Evolutionary conservation across 2,888 invertebrate species (phyloP).

Genomic region (Hartigia nigra): DNA sequence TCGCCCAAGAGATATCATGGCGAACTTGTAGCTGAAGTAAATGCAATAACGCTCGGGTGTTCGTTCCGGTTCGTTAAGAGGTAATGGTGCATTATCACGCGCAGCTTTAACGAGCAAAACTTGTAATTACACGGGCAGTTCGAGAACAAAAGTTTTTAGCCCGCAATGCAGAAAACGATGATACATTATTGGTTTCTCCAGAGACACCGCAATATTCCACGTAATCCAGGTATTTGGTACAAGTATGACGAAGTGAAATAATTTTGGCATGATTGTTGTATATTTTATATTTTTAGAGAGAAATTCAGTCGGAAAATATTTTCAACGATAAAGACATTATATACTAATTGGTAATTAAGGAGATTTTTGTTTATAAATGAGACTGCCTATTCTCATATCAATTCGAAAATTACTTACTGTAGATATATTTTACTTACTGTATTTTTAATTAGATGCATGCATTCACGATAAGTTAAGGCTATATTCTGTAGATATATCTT

Average conservation of each 20-base stretch:
- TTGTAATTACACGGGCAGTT: neutral
- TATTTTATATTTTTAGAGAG: neutral
- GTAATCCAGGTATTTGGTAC: neutral
- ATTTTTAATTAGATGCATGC: no score
- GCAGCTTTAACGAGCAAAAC: neutral
- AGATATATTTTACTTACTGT: no score
- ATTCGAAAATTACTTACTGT: neutral
- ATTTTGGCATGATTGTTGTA: neutral
- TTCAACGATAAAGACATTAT: neutral
- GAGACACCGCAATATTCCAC: neutral
- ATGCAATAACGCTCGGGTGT: neutral
- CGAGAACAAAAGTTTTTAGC: neutral
- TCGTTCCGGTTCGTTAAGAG: neutral
- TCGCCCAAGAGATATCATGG: neutral
- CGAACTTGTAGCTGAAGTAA: neutral
- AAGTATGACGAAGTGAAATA: neutral
- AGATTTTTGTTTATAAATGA: neutral
- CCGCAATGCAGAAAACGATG: neutral
- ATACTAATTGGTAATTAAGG: neutral
- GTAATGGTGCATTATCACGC: neutral
- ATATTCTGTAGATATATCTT: no score
- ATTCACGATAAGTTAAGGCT: no score
- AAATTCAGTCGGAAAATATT: neutral
- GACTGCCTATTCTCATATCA: neutral
- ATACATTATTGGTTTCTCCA: neutral